Evolutionary conservation across 2,888 invertebrate genomes (phyloP).

Genomic region (Drosophila macrospina): DNA sequence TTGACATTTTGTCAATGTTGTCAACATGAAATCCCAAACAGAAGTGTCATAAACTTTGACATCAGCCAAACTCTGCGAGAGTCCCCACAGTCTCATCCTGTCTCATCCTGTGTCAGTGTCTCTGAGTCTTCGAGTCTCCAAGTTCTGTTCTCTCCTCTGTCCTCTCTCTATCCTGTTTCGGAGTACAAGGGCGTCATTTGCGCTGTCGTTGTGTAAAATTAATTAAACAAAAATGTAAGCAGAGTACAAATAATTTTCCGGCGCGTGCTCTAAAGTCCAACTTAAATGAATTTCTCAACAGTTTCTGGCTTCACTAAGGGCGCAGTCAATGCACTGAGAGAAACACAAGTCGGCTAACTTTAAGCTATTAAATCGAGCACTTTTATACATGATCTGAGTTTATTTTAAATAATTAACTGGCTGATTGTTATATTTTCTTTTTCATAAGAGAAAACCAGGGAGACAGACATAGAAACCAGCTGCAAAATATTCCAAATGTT

Average conservation of each 20-base stretch:
- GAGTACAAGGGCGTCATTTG: constrained; percentile 33
- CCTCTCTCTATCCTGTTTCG: constrained; percentile 11
- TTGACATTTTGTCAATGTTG: constrained; percentile 78
- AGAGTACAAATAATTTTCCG: constrained; percentile 76
- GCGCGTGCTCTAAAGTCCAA: constrained; percentile 70
- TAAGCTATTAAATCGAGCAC: background rate
- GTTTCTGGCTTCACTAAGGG: constrained; percentile 11
- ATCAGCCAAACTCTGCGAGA: constrained; percentile 52
- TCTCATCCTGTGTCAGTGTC: too few species aligned
- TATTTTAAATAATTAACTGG: background rate
- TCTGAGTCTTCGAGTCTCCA: constrained; percentile 2
- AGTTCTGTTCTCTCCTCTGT: background rate
- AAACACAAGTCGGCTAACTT: background rate
- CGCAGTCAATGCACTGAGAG: constrained; percentile 1
- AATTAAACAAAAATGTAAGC: constrained; percentile 79
- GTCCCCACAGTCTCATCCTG: constrained; percentile 19
- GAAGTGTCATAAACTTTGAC: constrained; percentile 79
- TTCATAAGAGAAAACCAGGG: too few species aligned
- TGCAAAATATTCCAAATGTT: too few species aligned
- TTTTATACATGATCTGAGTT: background rate
- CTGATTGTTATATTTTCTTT: too few species aligned
- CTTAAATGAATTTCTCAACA: constrained; percentile 67
- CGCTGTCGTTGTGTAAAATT: constrained; percentile 73
- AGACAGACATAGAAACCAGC: too few species aligned
- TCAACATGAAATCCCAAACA: constrained; percentile 73